These are phyloP conservation scores for Zapus hudsonius DNA, from an alignment of 2,113 vertebrate genomes.

Conservation along the genomic window DNA sequence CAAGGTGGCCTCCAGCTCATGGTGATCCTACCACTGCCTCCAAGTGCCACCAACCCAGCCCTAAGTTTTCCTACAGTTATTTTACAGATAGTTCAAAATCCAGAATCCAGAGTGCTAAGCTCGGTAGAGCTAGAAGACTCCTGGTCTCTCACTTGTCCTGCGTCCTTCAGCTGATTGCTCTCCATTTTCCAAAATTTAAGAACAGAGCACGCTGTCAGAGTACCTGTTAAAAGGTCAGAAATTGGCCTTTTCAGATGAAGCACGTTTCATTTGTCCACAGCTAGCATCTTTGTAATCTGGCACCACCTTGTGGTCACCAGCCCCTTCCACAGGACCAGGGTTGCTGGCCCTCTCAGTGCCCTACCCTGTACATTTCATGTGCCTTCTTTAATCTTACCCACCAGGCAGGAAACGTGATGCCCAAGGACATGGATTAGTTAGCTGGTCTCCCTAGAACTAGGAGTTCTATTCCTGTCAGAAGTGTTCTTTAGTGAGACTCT, in stretches of 20 bases:
- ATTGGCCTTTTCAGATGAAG: not conserved
- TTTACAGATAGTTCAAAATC: slow-evolving; percentile 41
- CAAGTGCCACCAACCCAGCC: too few relatives aligned
- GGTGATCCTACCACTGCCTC: too few relatives aligned
- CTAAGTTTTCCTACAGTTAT: not conserved
- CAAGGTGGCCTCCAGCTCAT: too few relatives aligned
- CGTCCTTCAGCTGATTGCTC: not conserved
- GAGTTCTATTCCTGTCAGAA: too few relatives aligned
- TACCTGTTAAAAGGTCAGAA: not conserved
- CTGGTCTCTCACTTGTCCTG: not conserved
- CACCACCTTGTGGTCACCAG: slow-evolving; percentile 73
- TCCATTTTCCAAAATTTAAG: slow-evolving; percentile 29
- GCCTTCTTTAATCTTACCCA: not conserved
- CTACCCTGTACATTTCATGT: not conserved
- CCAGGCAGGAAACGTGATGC: not conserved
- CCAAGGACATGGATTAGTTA: not conserved
- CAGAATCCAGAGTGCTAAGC: not conserved
- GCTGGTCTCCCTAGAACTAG: not conserved
- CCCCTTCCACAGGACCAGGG: not conserved
- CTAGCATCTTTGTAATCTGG: slow-evolving; percentile 31
- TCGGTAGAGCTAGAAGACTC: not conserved
- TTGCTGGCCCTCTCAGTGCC: not conserved
- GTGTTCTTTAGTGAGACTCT: too few relatives aligned
- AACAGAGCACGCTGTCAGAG: not conserved
- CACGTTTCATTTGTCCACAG: not conserved